Base-by-base conservation (phyloP, 2,113 vertebrate genomes). In the Aplodontia rufa region DNA sequence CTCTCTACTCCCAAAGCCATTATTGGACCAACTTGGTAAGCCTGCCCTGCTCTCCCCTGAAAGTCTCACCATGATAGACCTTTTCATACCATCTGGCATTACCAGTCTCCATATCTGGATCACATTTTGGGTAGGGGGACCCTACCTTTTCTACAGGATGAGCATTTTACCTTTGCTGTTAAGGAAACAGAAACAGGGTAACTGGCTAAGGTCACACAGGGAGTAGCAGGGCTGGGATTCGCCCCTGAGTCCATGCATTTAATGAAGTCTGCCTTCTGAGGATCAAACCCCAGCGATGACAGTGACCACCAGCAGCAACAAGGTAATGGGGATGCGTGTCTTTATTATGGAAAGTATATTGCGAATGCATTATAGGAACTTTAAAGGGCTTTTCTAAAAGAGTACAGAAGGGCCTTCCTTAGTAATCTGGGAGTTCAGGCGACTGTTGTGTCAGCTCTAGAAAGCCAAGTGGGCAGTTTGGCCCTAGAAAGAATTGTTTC, bases 401-500 rank as follows among this genome's bases (percentile, higher is more conserved):
- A 66, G 26, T n/a, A 22, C 12, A 16, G 35, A 53, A 53, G 13
- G 60, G 28, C 28, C 58, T 87, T 80, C 72, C 14, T 91, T 32
- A 6, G 71, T 76, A 87, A 51, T 3, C 87, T 55, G 40, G 12
- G 24, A 47, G 62, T 22, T 75, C 71, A 76, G 42, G 13, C 37
- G 62, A 16, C 74, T 85, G 5, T 60, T 69, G 58, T 5, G 19
- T 69, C 76, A 83, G 81, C 86, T 96, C 92, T 94, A 82, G 95
- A 93, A 96, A 94, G 90, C 78, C 3, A 79, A 68, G 28, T 85
- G 42, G 92, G 55, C 90, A 60, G 26, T 94, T 45, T 97, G 97
- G 93, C 94, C 93, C 55, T 87, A 82, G 92, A 96, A 97, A 96
- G 97, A 55, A 92, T 0, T 87, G 97, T 69, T 93, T 96, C 74